Conservation (phyloP, 2,888 invertebrate genomes). For the Adineta ricciae region DNA sequence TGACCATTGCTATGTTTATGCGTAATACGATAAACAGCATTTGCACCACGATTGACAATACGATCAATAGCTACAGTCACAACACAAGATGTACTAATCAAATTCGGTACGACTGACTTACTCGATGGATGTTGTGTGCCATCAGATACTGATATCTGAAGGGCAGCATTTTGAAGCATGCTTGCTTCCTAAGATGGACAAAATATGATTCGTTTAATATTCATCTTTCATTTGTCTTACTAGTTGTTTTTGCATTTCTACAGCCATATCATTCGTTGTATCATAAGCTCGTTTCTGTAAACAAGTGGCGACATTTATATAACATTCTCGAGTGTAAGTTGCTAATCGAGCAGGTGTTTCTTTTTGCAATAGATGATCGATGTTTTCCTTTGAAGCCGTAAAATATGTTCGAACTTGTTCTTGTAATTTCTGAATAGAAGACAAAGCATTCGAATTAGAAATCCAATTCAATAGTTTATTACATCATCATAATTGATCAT, state of each 20-base stretch:
- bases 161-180: background rate
- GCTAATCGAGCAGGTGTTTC: background rate
- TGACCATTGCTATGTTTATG: background rate
- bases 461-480: background rate
- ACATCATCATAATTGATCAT: background rate
- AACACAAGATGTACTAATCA: background rate
- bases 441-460: background rate
- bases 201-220: no score
- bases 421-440: background rate
- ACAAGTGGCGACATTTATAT: background rate
- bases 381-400: background rate
- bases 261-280: background rate
- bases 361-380: background rate
- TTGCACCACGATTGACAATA: background rate
- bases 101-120: background rate
- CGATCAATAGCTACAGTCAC: background rate
- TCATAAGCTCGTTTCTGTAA: conserved; percentile 1
- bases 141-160: background rate
- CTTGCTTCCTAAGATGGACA: background rate
- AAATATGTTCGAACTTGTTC: conserved; percentile 3
- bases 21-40: background rate
- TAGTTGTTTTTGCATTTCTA: background rate
- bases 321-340: conserved; percentile 14
- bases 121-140: background rate
- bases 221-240: background rate